phyloP scores from a whole-genome alignment of 2,888 invertebrate genomes.

The Incurvaria masculella region DNA sequence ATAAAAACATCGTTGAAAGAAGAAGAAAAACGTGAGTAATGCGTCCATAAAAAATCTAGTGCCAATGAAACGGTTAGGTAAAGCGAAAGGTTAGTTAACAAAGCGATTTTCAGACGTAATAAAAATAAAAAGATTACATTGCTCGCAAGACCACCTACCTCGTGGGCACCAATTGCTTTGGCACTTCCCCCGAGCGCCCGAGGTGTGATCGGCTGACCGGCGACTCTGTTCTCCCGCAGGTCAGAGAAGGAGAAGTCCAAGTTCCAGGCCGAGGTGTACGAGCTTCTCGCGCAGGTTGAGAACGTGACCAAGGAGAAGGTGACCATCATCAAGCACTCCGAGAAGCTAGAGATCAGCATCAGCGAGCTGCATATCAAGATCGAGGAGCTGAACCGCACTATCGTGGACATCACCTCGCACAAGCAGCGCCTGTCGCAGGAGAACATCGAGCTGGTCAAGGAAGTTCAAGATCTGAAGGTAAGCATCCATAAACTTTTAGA shows the following conservation, averaged over 20 bases:
- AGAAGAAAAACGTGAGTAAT: no score
- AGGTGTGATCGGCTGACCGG: no score
- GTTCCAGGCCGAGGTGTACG: slow-evolving; percentile 98
- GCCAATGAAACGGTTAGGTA: no score
- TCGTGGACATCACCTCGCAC: slow-evolving; percentile 96
- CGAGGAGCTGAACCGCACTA: slow-evolving; percentile 95
- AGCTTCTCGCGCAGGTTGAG: slow-evolving; percentile 94
- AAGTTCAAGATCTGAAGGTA: slow-evolving; percentile 94
- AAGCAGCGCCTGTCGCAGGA: slow-evolving; percentile 94
- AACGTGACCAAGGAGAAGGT: slow-evolving; percentile 90
- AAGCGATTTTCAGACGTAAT: no score
- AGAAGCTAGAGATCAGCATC: slow-evolving; percentile 88
- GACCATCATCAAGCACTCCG: slow-evolving; percentile 75
- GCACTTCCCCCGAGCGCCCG: no score
- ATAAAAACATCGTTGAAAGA: no score
- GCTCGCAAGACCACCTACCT: no score
- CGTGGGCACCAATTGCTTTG: no score
- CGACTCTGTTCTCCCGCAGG: slow-evolving; percentile 66
- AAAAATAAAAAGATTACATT: no score
- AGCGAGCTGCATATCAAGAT: slow-evolving; percentile 94
- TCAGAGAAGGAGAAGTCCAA: slow-evolving; percentile 98
- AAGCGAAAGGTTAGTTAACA: no score
- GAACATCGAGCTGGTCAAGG: slow-evolving; percentile 90
- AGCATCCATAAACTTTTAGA: no score
- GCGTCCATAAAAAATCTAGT: no score